These are phyloP conservation scores for Lytechinus variegatus DNA, from an alignment of 35 echinoderm and acorn worm species.

Conservation along the genomic window DNA sequence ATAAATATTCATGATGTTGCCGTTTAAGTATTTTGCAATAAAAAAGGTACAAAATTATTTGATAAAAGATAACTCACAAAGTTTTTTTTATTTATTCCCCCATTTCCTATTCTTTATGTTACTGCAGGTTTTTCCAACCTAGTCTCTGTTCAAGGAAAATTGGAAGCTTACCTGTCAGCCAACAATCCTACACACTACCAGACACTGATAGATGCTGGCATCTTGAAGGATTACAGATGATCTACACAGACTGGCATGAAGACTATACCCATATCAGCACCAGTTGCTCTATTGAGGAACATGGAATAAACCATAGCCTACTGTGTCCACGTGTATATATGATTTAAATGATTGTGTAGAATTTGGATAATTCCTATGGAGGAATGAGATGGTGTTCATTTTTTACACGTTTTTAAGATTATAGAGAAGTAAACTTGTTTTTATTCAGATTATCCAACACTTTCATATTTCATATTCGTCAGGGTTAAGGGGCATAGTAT, in stretches of 20 bases:
- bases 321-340: neutral
- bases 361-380: neutral
- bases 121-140: neutral
- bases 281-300: neutral
- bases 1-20: neutral
- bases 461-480: neutral
- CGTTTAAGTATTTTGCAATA: neutral
- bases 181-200: neutral
- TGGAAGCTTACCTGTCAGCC: neutral
- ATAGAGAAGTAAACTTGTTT: neutral
- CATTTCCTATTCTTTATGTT: neutral
- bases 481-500: neutral
- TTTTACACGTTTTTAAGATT: neutral
- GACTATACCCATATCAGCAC: neutral
- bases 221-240: slow-evolving; percentile 9
- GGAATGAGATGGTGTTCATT: neutral
- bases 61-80: neutral
- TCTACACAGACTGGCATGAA: neutral
- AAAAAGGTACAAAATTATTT: neutral
- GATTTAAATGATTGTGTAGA: neutral
- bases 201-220: slow-evolving; percentile 8
- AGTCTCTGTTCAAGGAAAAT: slow-evolving; percentile 14
- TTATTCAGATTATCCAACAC: neutral
- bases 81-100: neutral
- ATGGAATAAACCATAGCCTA: neutral